Evolutionary conservation across 2,113 vertebrate species (phyloP), one percentile per base, ranked within the genome.

Genomic region (Poicephalus meyeri): DNA sequence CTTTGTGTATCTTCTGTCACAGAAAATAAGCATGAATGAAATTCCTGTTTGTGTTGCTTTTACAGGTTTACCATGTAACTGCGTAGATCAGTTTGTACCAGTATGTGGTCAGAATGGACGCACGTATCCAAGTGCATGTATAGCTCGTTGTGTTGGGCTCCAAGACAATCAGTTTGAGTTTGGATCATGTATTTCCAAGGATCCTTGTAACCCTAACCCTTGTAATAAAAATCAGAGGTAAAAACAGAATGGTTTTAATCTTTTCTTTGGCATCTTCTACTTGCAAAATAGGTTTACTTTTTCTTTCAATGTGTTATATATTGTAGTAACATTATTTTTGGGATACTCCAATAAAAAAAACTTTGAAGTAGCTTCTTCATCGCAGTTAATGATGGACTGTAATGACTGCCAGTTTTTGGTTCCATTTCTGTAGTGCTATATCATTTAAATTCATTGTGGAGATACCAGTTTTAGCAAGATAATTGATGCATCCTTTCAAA

Each of bases 51-150:
- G 28, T 94, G 26, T 91, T 85, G 28, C 70, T 92, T 94, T 91
- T 88, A 18, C 96, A 99, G 99, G 99, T 92, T 98, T 99, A 24
- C 99, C 99, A 2, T 99, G 99, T 94, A 98, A 98, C 95, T 99
- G 99, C 64, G 98, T 98, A 0, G 99, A 99, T 94, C 98, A 98
- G 95, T 99, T 99, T 93, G 98, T 99, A 66, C 99, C 99, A 0
- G 99, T 99, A 8, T 99, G 99, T 82, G 99, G 99, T 17, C 98
- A 97, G 7, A 99, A 99, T 5, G 99, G 99, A 26, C 99, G 99
- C 74, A 99, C 99, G 0, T 99, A 99, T 52, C 99, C 99, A 86
- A 99, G 99, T 7, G 99, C 98, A 1, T 99, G 99, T 29, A 98
- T 99, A 68, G 99, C 99, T 53, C 98, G 99, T 84, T 99, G 99